Conservation (phyloP, 1,140 invertebrate genomes). For the Drosophila obscura region DNA sequence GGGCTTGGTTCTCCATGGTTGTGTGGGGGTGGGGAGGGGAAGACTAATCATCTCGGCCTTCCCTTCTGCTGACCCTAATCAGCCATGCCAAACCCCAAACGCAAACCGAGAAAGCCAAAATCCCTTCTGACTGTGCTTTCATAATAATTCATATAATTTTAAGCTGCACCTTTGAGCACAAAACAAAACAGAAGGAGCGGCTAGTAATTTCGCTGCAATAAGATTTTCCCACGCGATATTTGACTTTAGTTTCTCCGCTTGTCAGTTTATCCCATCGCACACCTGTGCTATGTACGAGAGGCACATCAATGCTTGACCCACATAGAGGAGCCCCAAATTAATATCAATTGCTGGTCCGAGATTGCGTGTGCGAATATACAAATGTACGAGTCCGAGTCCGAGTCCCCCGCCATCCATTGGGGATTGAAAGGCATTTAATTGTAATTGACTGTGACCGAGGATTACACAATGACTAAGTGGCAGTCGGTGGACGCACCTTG, state of each 20-base stretch:
- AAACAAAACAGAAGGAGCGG: conserved; percentile 15
- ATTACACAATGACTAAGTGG: conserved; percentile 60
- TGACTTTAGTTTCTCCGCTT: conserved; percentile 22
- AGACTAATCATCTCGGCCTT: conserved; percentile 15
- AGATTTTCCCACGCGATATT: conserved; percentile 63
- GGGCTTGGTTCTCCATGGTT: conserved; percentile 14
- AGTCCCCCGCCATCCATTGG: conserved; percentile 7
- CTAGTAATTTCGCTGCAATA: conserved; percentile 25
- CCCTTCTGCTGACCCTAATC: conserved; percentile 34
- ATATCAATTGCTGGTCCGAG: conserved; percentile 56
- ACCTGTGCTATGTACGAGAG: not conserved
- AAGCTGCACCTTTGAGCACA: conserved; percentile 51
- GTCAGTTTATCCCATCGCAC: conserved; percentile 8
- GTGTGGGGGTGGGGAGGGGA: too few species aligned
- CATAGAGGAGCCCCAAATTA: conserved; percentile 50
- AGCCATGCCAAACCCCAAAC: conserved; percentile 39
- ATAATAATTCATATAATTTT: conserved; percentile 55
- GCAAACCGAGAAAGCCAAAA: not conserved
- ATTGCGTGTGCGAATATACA: conserved; percentile 52
- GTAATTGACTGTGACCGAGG: conserved; percentile 62
- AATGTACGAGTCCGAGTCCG: conserved; percentile 17
- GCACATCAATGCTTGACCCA: conserved; percentile 47
- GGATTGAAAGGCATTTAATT: conserved; percentile 66
- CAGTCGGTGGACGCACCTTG: conserved; percentile 19
- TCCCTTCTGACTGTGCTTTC: not conserved